Base-by-base conservation (phyloP, 1,140 invertebrate genomes). In the Rhysida immarginata region DNA sequence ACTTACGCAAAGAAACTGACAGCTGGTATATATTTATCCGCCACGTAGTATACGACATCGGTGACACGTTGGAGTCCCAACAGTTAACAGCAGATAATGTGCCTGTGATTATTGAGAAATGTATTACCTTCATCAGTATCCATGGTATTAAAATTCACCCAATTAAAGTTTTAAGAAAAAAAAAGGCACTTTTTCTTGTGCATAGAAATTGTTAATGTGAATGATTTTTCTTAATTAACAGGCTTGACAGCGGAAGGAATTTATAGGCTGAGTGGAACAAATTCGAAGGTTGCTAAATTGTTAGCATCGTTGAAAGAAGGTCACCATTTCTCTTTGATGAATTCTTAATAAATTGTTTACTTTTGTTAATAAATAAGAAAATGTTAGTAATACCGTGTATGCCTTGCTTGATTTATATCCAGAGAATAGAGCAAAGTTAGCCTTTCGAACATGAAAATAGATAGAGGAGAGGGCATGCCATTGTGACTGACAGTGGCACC, bases 21-120 rank as follows among this genome's bases (percentile, higher is more conserved):
- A 69, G 68, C 43, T 89, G 87, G 84, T 78, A 78, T 46, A 79
- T 81, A 61, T 79, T 81, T 44, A 75, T 91, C 13, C 76, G 81
- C 62, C 70, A 81, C 56, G 82, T 83, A 5, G 81, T 85, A 0
- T 78, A 83, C 49, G 80, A 81, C 59, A 88, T 86, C 68, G 86
- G 87, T 11, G 74, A 79, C 1, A 71, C 75, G 2, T 71, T 94
- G 45, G 75, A 81, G 42, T 83, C 92, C 60, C 87, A 92, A 66
- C 87, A 91, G 66, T 69, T 93, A 25, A 91, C 86, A 3, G 80
- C 82, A 60, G 84, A 89, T 58, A 80, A 90, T 67, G 78, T 93
- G 26, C 89, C 89, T 23, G 83, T 87, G 16, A 81, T 93, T 54
- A 83, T 94, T 1, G 86, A 92, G 60, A 91, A 89, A 67, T 93